These are phyloP conservation scores for Salticus scenicus DNA, from an alignment of 2,888 invertebrate genomes.

Conservation along the genomic window DNA sequence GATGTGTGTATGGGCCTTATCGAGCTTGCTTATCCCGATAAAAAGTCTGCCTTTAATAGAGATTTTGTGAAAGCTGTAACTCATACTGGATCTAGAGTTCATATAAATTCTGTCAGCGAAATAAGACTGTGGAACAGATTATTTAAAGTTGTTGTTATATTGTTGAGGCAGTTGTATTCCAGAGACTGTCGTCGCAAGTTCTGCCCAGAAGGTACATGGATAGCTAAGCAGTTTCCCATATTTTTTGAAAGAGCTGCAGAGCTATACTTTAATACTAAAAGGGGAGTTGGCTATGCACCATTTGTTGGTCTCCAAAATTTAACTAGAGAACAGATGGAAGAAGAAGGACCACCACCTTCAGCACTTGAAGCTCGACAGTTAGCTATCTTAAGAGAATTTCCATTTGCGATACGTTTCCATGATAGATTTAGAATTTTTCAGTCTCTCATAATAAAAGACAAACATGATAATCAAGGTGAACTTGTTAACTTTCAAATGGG, in stretches of 20 bases:
- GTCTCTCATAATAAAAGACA: slow-evolving; percentile 79
- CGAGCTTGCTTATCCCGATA: slow-evolving; percentile 89
- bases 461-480: slow-evolving; percentile 85
- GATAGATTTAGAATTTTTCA: slow-evolving; percentile 84
- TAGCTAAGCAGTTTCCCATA: slow-evolving; percentile 77
- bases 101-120: slow-evolving; percentile 43
- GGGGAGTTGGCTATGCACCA: slow-evolving; percentile 66
- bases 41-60: slow-evolving; percentile 78
- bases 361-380: slow-evolving; percentile 89
- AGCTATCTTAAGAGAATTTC: slow-evolving; percentile 91
- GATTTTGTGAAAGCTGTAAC: slow-evolving; percentile 80
- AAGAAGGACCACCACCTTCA: slow-evolving; percentile 73
- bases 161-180: slow-evolving; percentile 87
- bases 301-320: slow-evolving; percentile 71
- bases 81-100: slow-evolving; percentile 73
- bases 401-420: slow-evolving; percentile 94
- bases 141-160: slow-evolving; percentile 82
- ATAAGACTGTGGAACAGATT: slow-evolving; percentile 85
- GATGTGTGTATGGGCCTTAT: slow-evolving; percentile 89
- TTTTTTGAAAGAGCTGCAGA: slow-evolving; percentile 73
- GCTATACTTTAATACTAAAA: slow-evolving; percentile 67
- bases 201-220: slow-evolving; percentile 84
- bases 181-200: slow-evolving; percentile 89
- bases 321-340: slow-evolving; percentile 71
- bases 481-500: slow-evolving; percentile 83